These are phyloP conservation scores for Phenganax stokvisi DNA, from an alignment of 92 coral and sea anemone species.

Conservation along the genomic window DNA sequence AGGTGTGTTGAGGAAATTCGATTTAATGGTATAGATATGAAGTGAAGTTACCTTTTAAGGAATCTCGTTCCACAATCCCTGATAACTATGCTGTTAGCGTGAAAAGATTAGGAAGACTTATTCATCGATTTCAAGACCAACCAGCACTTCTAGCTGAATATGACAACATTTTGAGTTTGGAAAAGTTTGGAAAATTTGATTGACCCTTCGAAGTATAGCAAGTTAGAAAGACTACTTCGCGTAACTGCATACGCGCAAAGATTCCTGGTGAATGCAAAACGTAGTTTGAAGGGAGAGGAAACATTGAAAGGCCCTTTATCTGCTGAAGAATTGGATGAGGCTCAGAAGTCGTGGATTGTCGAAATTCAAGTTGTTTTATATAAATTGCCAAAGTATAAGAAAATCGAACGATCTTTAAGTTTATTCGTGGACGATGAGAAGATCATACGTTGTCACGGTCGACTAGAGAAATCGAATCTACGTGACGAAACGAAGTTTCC, in stretches of 20 bases:
- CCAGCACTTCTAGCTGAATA: constrained; percentile 29
- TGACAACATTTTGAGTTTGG: neutral
- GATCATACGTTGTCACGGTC: constrained; percentile 42
- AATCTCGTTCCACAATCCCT: constrained; percentile 17
- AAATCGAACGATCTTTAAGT: neutral
- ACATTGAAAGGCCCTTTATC: neutral
- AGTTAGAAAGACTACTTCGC: neutral
- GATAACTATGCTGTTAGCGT: constrained; percentile 23
- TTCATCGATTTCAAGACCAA: constrained; percentile 13
- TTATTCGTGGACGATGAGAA: constrained; percentile 21
- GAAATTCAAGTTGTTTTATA: neutral
- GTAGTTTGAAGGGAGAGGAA: neutral
- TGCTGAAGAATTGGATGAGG: neutral
- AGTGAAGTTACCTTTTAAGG: neutral
- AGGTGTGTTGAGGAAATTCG: no score
- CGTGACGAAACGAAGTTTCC: constrained; percentile 39
- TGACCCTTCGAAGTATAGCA: neutral
- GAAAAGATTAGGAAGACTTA: constrained; percentile 33
- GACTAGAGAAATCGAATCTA: constrained; percentile 31
- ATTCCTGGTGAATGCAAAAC: neutral
- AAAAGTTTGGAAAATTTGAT: no score
- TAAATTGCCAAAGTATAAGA: neutral
- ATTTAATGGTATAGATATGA: no score
- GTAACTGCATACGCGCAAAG: constrained; percentile 5
- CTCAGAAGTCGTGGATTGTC: neutral